Evolutionary conservation across 2,888 invertebrate genomes (phyloP).

Genomic region (Polydesmus complanatus): DNA sequence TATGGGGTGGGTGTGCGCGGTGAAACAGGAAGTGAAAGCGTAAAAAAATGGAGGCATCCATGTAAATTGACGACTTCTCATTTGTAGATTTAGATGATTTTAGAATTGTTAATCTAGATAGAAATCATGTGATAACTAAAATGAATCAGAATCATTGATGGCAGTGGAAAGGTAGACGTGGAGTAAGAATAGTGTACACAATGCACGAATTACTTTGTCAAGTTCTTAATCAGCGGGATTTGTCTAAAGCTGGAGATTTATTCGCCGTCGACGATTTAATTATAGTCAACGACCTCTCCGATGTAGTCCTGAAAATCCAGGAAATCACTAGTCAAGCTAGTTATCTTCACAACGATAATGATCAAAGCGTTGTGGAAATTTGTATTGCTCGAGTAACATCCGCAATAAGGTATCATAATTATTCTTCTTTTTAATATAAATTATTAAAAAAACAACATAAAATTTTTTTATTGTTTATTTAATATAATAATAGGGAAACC

Average conservation of each 20-base stretch:
- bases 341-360: slow-evolving; percentile 73
- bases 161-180: neutral
- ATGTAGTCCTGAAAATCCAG: slow-evolving; percentile 53
- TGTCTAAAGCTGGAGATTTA: slow-evolving; percentile 77
- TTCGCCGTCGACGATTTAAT: slow-evolving; percentile 75
- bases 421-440: neutral
- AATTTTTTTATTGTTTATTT: neutral
- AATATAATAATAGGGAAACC: slow-evolving; percentile 48
- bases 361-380: slow-evolving; percentile 89
- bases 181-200: too few relatives aligned
- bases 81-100: too few relatives aligned
- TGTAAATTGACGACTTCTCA: too few relatives aligned
- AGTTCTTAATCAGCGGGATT: slow-evolving; percentile 74
- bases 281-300: slow-evolving; percentile 68
- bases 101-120: too few relatives aligned
- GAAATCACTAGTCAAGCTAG: slow-evolving; percentile 68
- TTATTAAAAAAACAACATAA: too few relatives aligned
- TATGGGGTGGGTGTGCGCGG: too few relatives aligned
- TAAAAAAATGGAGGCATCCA: too few relatives aligned
- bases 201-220: slow-evolving; percentile 87
- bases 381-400: slow-evolving; percentile 81
- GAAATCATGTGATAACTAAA: neutral
- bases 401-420: slow-evolving; percentile 51
- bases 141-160: neutral
- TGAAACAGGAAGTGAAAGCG: too few relatives aligned